These are phyloP conservation scores for Muraenolepis orangiensis DNA, from an alignment of 2,797 vertebrate genomes.

Conservation along the genomic window DNA sequence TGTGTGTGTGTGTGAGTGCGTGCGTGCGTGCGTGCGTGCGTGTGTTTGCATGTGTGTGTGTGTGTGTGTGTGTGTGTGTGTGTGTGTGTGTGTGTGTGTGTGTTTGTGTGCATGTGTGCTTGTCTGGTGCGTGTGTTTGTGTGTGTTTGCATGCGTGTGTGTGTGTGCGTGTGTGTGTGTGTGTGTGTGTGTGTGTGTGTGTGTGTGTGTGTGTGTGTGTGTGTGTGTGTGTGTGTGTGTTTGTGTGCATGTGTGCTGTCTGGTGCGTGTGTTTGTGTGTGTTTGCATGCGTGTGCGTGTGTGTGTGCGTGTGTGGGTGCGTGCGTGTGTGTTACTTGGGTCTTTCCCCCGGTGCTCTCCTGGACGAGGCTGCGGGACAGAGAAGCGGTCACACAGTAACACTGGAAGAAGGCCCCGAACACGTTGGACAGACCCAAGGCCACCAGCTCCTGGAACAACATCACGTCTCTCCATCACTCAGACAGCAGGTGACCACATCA, in stretches of 20 bases:
- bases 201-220: slow-evolving; percentile 11
- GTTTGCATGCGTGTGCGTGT: slow-evolving; percentile 6
- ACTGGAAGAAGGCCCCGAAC: slow-evolving; percentile 84
- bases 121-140: too few species aligned
- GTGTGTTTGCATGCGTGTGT: background rate
- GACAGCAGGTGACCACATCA: background rate
- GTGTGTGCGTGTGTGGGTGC: slow-evolving; percentile 9
- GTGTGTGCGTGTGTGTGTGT: background rate
- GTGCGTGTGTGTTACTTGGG: slow-evolving; percentile 75
- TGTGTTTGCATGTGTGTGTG: slow-evolving; percentile 7
- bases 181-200: background rate
- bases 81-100: too few species aligned
- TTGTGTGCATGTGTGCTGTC: slow-evolving; percentile 7
- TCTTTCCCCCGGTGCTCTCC: slow-evolving; percentile 88
- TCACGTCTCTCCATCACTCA: too few species aligned
- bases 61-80: slow-evolving; percentile 11
- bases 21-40: slow-evolving; percentile 18
- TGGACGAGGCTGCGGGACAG: slow-evolving; percentile 90
- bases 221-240: slow-evolving; percentile 9
- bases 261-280: slow-evolving; percentile 9
- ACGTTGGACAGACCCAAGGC: slow-evolving; percentile 86
- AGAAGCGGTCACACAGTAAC: slow-evolving; percentile 87
- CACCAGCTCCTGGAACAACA: slow-evolving; percentile 81
- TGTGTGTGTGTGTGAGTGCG: slow-evolving; percentile 7
- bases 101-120: too few species aligned